These are phyloP conservation scores for Festucalex cinctus DNA, from an alignment of 2,113 vertebrate species.

Conservation along the genomic window DNA sequence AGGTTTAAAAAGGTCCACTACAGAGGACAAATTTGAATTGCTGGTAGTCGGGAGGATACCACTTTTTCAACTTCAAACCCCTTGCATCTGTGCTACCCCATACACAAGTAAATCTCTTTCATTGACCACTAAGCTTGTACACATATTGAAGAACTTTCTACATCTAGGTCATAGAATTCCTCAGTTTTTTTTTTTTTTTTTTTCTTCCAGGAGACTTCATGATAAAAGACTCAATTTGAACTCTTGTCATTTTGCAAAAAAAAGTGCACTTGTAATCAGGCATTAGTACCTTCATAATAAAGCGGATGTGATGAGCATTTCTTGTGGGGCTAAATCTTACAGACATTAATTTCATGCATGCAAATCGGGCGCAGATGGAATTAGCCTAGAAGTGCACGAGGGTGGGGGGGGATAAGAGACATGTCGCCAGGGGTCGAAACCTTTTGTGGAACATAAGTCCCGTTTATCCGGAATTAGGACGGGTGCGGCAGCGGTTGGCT, in stretches of 20 bases:
- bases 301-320: constrained; percentile 50
- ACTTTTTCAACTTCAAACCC: background rate
- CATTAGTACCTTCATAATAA: constrained; percentile 56
- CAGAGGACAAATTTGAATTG: background rate
- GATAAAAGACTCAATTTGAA: constrained; percentile 57
- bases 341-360: constrained; percentile 53
- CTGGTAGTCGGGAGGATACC: background rate
- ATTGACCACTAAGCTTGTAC: background rate
- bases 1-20: no score
- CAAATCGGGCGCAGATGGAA: constrained; percentile 70
- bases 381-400: constrained; percentile 45
- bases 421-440: constrained; percentile 57
- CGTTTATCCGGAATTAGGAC: constrained; percentile 73
- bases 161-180: constrained; percentile 11
- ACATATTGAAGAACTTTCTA: constrained; percentile 2
- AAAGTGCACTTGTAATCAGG: constrained; percentile 63
- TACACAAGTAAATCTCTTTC: background rate
- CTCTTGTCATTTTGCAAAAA: constrained; percentile 50
- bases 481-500: constrained; percentile 49
- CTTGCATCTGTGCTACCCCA: no score
- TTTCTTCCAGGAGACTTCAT: constrained; percentile 60
- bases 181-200: constrained; percentile 18
- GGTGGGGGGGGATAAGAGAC: constrained; percentile 43
- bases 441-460: constrained; percentile 71
- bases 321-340: constrained; percentile 43